Percentiles rank a stretch among this genome's conserved stretches.
Evolutionary conservation across 2,888 invertebrate genomes (phyloP).

Genomic region (Bibio marci): DNA sequence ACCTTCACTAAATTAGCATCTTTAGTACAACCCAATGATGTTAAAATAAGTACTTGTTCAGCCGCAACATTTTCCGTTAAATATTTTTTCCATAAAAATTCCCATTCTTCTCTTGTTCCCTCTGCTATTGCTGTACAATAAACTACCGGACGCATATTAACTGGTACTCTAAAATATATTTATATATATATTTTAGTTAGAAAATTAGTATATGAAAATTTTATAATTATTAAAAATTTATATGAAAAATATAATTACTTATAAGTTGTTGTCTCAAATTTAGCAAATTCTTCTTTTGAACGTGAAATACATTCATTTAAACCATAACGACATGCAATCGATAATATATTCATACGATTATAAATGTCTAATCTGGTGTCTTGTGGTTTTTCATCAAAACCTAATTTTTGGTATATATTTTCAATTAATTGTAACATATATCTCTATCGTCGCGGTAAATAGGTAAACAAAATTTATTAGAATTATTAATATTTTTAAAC

Average conservation of each 20-base stretch:
- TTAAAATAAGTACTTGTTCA: conserved; percentile 48
- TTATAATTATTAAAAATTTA: not conserved
- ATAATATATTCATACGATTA: conserved; percentile 38
- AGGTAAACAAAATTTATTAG: too few relatives aligned
- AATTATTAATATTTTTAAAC: too few relatives aligned
- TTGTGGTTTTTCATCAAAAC: conserved; percentile 25
- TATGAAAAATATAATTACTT: not conserved
- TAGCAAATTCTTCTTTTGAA: conserved; percentile 16
- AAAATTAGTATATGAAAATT: conserved; percentile 1
- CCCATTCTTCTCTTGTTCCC: conserved; percentile 42
- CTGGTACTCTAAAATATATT: conserved; percentile 31
- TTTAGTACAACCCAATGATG: conserved; percentile 48
- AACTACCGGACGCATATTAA: conserved; percentile 48
- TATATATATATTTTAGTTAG: too few relatives aligned
- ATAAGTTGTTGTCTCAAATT: conserved; percentile 1
- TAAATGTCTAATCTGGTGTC: conserved; percentile 39
- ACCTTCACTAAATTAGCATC: conserved; percentile 33
- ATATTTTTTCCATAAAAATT: conserved; percentile 45
- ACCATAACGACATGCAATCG: conserved; percentile 46
- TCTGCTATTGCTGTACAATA: conserved; percentile 59
- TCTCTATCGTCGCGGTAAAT: not conserved
- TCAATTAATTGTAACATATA: not conserved
- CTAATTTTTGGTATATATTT: conserved; percentile 23
- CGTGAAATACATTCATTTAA: conserved; percentile 37
- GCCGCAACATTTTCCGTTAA: conserved; percentile 39